Conservation (phyloP, 2,113 vertebrate genomes). For the Anguilla japonica region DNA sequence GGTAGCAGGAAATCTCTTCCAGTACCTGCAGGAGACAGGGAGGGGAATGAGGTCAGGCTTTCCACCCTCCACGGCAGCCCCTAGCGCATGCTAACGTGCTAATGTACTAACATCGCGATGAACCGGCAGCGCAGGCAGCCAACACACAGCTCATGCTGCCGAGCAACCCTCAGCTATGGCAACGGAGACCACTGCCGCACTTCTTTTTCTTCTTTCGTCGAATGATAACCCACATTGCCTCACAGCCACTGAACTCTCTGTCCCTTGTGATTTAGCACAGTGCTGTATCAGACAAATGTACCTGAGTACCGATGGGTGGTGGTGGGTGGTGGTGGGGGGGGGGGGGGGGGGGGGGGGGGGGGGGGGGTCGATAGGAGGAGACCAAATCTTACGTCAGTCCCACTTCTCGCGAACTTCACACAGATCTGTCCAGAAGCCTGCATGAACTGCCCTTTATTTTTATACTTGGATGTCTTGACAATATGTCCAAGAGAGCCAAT, state of each 20-base stretch:
- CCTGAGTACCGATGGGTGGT: not conserved
- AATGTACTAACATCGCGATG: not conserved
- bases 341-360: too few relatives aligned
- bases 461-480: not conserved
- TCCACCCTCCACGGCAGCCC: not conserved
- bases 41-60: not conserved
- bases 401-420: not conserved
- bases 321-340: too few relatives aligned
- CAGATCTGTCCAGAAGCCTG: not conserved
- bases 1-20: constrained; percentile 96
- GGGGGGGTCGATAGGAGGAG: too few relatives aligned
- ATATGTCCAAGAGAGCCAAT: not conserved
- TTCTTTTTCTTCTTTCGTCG: too few relatives aligned
- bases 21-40: constrained; percentile 76
- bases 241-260: not conserved
- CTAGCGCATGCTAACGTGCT: too few relatives aligned
- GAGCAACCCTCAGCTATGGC: not conserved
- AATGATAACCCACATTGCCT: not conserved
- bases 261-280: not conserved
- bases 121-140: not conserved
- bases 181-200: not conserved
- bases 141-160: not conserved
- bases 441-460: not conserved
- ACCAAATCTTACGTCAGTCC: not conserved
- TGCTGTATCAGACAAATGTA: not conserved